Evolutionary conservation across 2,888 invertebrate species (phyloP), one percentile per base, ranked within the genome.

Genomic region (Meandrusa payeni): DNA sequence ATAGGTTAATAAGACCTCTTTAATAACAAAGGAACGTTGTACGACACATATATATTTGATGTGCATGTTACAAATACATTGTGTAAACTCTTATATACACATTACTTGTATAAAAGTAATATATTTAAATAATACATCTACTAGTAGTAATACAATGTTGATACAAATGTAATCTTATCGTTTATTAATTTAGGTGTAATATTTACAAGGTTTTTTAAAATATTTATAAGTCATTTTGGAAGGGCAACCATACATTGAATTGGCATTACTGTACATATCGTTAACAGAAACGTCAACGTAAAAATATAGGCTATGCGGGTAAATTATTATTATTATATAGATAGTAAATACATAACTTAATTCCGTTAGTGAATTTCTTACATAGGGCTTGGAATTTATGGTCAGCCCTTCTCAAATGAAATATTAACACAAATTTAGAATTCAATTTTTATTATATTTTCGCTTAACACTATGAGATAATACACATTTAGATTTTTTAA

Each of bases 21-120:
- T 67, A 64, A 70, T 69, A 74, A 75, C 72, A 79, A 76, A 83
- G 79, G 75, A 85, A 85, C 75, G 72, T 75, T 74, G 49, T 66
- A 82, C 81, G 69, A 83, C 82, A 86, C 61, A 58, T 61, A 64
- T 67, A 69, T 61, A 71, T 59, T 61, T 64, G 54, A 64, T 65
- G 59, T 68, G 68, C 62, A 64, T 61, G 61, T 64, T 61, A 64
- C 55, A 63, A 54, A 55, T 63, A 58, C 56, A 54, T 58, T 58
- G 63, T 69, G 72, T 60, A 64, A 69, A 73, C 57, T 59, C 61
- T 34, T 34, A 26, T 28, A 64, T 58, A 65, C 66, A 61, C 54
- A 60, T 61, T 61, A 65, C 53, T 70, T 69, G 63, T 74, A 74
- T 67, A 69, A 66, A 62, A 61, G 61, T 64, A 66, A 64, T 67